Percentiles rank a stretch among this genome's conserved stretches.
Evolutionary conservation across 2,113 vertebrate species (phyloP).

Genomic region (Thymallus thymallus): DNA sequence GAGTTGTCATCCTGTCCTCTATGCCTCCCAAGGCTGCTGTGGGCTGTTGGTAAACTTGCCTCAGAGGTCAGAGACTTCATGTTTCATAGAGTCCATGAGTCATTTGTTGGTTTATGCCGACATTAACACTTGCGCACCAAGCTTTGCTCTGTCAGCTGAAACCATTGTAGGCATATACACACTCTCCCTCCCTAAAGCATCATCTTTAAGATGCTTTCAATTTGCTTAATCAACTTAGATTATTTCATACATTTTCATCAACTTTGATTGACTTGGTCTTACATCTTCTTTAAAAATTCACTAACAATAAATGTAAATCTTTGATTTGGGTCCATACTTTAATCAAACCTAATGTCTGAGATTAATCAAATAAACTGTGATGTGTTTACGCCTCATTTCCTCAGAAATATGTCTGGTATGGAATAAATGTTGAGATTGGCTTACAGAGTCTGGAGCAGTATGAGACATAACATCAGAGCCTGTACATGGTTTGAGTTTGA

Average conservation of each 20-base stretch:
- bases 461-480: background rate
- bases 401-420: background rate
- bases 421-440: slow-evolving; percentile 30
- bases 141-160: background rate
- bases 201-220: background rate
- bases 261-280: background rate
- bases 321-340: background rate
- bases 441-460: slow-evolving; percentile 3
- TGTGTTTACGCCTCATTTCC: background rate
- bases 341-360: background rate
- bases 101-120: too few relatives aligned
- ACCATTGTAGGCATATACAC: background rate
- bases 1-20: background rate
- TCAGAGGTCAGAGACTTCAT: background rate
- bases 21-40: background rate
- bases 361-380: background rate
- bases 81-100: background rate
- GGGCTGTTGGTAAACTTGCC: background rate
- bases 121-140: too few relatives aligned
- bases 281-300: too few relatives aligned
- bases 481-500: background rate
- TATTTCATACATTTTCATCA: background rate
- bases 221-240: background rate
- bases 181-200: background rate
- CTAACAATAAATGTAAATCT: background rate